Base-by-base conservation (phyloP, 2,797 vertebrate genomes). In the Anniella stebbinsi region DNA sequence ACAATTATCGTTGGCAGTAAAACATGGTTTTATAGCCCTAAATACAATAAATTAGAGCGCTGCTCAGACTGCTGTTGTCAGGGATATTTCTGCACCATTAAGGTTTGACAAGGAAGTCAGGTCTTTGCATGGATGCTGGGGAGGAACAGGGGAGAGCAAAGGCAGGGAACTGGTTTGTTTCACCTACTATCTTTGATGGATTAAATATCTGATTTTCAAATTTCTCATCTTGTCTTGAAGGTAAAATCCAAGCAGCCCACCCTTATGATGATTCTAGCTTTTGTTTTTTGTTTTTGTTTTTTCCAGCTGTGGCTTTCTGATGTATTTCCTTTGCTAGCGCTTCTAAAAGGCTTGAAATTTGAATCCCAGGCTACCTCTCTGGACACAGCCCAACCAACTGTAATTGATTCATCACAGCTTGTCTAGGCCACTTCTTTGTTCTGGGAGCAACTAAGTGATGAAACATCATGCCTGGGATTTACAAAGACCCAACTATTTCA, bases 41-140 rank as follows among this genome's bases (percentile, higher is more conserved):
- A 93, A 91, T 41, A 86, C 87, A 92, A 92, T 96, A 95, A 96
- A 96, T 95, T 95, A 92, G 84, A 84, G 57, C 45, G 77, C 84
- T 63, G 10, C 76, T 86, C 89, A 90, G 90, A 88, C 80, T 94
- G 92, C 91, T 95, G 91, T 48, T 67, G 86, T 94, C 77, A 87
- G 94, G 93, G 80, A 94, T 94, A 96, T 96, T 95, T 95, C 95
- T 96, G 91, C 90, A 92, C 92, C 92, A 92, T 96, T 96, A 94
- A 94, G 93, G 66, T 91, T 93, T 95, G 93, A 94, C 93, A 88
- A 88, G 84, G 91, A 94, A 87, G 91, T 88, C 93, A 12, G n/a
- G 86, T 90, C 86, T 92, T 90, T 89, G 80, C 84, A 84, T 91
- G 84, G n/a, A 60, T 80, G 33, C 67, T 70, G 33, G 76, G 81